These are phyloP conservation scores for Lamellibrachia columna DNA, from an alignment of 2,888 invertebrate species.

Conservation along the genomic window DNA sequence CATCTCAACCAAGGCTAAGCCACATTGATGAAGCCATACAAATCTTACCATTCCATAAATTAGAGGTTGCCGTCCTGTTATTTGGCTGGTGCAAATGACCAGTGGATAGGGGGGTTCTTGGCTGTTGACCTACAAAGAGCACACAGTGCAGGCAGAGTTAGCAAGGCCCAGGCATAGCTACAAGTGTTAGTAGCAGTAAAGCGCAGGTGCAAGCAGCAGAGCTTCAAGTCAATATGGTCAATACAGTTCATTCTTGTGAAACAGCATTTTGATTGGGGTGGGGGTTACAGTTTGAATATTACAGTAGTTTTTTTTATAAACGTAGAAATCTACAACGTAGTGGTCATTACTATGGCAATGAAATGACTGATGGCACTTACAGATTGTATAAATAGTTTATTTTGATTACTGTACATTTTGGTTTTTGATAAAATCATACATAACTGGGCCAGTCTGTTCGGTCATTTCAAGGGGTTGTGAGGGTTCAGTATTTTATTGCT, in stretches of 20 bases:
- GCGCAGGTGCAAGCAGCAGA: background rate
- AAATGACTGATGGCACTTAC: background rate
- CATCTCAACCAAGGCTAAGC: background rate
- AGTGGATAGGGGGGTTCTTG: constrained; percentile 6
- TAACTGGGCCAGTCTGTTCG: too few species aligned
- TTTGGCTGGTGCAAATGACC: constrained; percentile 16
- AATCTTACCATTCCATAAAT: constrained; percentile 6
- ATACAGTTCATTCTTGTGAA: background rate
- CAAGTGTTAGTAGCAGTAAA: background rate
- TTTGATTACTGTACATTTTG: too few species aligned
- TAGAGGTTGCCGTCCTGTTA: constrained; percentile 12
- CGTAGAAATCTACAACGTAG: too few species aligned
- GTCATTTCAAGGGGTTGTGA: too few species aligned
- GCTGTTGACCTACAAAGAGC: background rate
- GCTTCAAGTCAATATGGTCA: constrained; percentile 7
- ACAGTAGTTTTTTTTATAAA: background rate
- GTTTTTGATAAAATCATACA: too few species aligned
- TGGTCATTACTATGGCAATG: too few species aligned
- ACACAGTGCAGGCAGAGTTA: constrained; percentile 12
- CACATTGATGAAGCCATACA: background rate
- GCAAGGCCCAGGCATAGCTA: background rate
- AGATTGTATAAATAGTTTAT: background rate
- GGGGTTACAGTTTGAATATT: background rate
- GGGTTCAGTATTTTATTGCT: too few species aligned
- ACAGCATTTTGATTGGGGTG: background rate